Percentiles rank a stretch among this genome's conserved stretches.
Conservation (phyloP, 2,797 vertebrate species). For the Graptemys geographica region DNA sequence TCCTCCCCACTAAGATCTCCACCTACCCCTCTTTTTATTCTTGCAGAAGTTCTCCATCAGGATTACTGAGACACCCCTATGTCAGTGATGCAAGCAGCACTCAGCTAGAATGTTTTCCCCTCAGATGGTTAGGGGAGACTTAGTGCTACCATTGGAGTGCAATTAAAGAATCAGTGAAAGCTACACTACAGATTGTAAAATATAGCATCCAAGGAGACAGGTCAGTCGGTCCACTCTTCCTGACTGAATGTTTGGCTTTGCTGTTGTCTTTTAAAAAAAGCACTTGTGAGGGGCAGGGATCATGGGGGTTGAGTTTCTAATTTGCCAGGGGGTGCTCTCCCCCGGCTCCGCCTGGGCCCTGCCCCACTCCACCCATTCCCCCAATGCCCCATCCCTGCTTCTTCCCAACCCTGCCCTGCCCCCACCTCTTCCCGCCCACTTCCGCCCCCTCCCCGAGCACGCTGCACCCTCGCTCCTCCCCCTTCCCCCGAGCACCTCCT, state of each 20-base stretch:
- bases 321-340: no score
- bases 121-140: not conserved
- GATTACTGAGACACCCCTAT: not conserved
- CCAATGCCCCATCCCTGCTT: no score
- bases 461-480: no score
- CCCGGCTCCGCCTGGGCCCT: no score
- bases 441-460: no score
- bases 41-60: not conserved
- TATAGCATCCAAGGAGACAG: not conserved
- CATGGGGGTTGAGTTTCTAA: no score
- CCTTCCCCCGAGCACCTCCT: no score
- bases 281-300: not conserved
- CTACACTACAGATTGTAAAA: not conserved
- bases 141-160: not conserved
- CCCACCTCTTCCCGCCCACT: no score
- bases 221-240: not conserved
- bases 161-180: not conserved
- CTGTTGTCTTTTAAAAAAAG: not conserved
- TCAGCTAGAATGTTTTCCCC: not conserved
- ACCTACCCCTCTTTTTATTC: not conserved
- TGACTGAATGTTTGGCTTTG: not conserved
- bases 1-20: not conserved
- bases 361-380: no score
- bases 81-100: not conserved
- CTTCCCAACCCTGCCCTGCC: no score